These are phyloP conservation scores for Dasypogon diadema DNA, from an alignment of 2,888 invertebrate species.

Conservation along the genomic window DNA sequence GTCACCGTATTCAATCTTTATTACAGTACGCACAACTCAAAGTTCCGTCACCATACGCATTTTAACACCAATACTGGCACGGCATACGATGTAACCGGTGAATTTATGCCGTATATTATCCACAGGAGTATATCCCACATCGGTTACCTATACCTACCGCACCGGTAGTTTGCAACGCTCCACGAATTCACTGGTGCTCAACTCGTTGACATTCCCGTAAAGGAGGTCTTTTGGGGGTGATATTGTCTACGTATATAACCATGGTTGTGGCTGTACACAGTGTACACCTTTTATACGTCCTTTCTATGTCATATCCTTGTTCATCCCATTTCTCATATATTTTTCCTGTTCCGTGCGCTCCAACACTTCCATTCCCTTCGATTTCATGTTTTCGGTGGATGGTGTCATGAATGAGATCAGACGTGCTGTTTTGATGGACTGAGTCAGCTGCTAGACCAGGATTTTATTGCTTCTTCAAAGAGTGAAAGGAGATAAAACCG, in stretches of 20 bases:
- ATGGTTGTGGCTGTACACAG: no score
- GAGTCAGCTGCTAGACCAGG: slow-evolving; percentile 48
- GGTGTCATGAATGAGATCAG: slow-evolving; percentile 50
- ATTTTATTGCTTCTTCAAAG: slow-evolving; percentile 32
- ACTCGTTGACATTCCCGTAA: slow-evolving; percentile 39
- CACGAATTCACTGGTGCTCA: not conserved
- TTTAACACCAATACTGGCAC: slow-evolving; percentile 22
- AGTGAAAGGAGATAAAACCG: slow-evolving; percentile 8
- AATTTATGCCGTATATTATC: slow-evolving; percentile 43
- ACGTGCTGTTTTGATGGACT: slow-evolving; percentile 45
- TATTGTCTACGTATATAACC: slow-evolving; percentile 27
- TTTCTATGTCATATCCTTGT: not conserved
- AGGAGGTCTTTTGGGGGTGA: slow-evolving; percentile 34
- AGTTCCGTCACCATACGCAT: slow-evolving; percentile 16
- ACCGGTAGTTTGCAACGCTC: not conserved
- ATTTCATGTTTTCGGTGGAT: slow-evolving; percentile 34
- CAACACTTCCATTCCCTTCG: slow-evolving; percentile 21
- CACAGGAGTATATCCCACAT: slow-evolving; percentile 31
- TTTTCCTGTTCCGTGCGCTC: not conserved
- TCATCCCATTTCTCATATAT: not conserved
- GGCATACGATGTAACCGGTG: slow-evolving; percentile 31
- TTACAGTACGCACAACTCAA: slow-evolving; percentile 1
- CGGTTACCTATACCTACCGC: slow-evolving; percentile 12
- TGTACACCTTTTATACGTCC: not conserved
- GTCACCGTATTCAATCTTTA: slow-evolving; percentile 28